phyloP scores from a whole-genome alignment of 1,140 invertebrate genomes.

The Drosophila hydei region DNA sequence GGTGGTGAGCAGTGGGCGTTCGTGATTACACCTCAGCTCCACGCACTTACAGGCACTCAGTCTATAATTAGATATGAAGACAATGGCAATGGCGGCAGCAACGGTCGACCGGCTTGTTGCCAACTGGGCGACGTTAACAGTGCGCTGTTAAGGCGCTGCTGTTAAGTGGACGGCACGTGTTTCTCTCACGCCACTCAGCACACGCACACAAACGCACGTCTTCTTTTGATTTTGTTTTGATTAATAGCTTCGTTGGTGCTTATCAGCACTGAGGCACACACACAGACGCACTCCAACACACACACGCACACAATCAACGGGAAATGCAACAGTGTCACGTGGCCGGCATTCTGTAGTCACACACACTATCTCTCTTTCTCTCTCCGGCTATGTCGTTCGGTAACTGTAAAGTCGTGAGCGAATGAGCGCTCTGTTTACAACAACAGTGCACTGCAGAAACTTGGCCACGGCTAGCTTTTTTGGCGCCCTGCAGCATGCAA shows the following conservation, averaged over 20 bases:
- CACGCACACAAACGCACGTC: slow-evolving; percentile 42
- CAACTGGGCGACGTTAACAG: slow-evolving; percentile 56
- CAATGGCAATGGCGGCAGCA: slow-evolving; percentile 20
- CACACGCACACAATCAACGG: slow-evolving; percentile 31
- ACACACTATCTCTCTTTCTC: slow-evolving; percentile 13
- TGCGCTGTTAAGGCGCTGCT: slow-evolving; percentile 51
- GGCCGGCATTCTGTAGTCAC: slow-evolving; percentile 56
- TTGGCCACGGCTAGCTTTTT: slow-evolving; percentile 62
- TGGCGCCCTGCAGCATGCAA: slow-evolving; percentile 60
- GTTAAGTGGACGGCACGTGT: slow-evolving; percentile 76
- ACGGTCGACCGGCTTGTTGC: slow-evolving; percentile 54
- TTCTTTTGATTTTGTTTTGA: slow-evolving; percentile 83
- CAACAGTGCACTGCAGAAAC: slow-evolving; percentile 27
- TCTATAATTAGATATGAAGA: slow-evolving; percentile 55
- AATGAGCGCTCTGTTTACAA: slow-evolving; percentile 63
- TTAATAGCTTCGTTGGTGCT: slow-evolving; percentile 80
- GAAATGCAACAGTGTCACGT: slow-evolving; percentile 79
- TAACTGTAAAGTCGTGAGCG: slow-evolving; percentile 25
- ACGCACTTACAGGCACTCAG: slow-evolving; percentile 20
- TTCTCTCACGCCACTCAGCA: slow-evolving; percentile 64
- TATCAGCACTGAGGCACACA: slow-evolving; percentile 48
- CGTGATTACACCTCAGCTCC: background rate
- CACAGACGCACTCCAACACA: slow-evolving; percentile 19
- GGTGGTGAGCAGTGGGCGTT: background rate
- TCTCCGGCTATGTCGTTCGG: slow-evolving; percentile 5